Percentiles rank a stretch among this genome's conserved stretches.
Conservation (phyloP, 23 tunicate genomes). For the Oikopleura dioica region DNA sequence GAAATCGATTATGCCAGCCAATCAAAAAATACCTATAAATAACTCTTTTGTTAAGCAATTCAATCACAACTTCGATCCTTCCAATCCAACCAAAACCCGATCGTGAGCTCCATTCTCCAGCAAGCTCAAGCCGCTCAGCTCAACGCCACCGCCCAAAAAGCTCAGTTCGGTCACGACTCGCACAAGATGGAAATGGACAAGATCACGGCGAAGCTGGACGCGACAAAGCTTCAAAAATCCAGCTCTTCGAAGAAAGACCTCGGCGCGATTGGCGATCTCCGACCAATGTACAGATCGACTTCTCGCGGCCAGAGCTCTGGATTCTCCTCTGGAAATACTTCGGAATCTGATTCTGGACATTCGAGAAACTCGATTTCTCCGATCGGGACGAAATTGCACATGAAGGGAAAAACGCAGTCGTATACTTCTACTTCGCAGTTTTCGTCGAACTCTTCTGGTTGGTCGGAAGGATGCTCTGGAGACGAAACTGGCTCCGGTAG, state of each 20-base stretch:
- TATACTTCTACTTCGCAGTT: not conserved
- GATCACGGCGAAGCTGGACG: no score
- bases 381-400: not conserved
- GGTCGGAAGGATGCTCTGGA: not conserved
- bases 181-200: no score
- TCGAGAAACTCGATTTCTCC: not conserved
- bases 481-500: not conserved
- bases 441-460: constrained; percentile 3
- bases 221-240: no score
- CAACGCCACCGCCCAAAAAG: not conserved
- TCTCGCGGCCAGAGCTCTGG: constrained; percentile 1
- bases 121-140: not conserved
- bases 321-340: not conserved
- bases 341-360: constrained; percentile 5
- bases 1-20: no score
- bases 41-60: no score
- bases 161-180: not conserved
- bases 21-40: no score
- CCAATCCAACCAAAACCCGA: not conserved
- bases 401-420: not conserved
- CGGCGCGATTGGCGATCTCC: constrained; percentile 4
- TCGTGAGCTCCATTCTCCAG: not conserved
- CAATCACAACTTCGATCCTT: not conserved
- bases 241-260: not conserved
- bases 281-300: not conserved